phyloP scores from a whole-genome alignment of 2,888 invertebrate genomes.

The Mystacides longicornis region DNA sequence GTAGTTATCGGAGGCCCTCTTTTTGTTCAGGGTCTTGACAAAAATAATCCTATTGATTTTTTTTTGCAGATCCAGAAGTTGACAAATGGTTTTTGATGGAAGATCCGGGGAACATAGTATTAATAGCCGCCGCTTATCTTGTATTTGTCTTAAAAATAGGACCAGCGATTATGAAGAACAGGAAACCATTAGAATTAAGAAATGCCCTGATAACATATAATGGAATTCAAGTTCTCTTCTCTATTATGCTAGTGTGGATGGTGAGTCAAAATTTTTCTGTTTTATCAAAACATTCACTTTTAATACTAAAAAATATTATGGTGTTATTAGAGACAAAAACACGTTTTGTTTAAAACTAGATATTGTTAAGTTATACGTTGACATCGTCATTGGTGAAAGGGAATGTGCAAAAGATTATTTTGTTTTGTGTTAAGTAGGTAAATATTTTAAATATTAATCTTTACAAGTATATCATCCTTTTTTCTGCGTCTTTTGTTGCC shows the following conservation, averaged over 20 bases:
- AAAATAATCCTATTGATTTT: neutral
- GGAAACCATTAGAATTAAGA: constrained; percentile 62
- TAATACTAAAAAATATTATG: too few relatives aligned
- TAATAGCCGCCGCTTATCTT: constrained; percentile 58
- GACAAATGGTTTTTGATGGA: constrained; percentile 76
- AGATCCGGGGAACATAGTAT: constrained; percentile 59
- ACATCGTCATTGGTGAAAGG: too few relatives aligned
- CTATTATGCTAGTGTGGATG: constrained; percentile 69
- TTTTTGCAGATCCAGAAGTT: constrained; percentile 59
- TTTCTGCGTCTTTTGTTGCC: too few relatives aligned
- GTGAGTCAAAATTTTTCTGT: constrained; percentile 34
- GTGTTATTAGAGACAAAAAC: too few relatives aligned
- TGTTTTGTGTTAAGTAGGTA: neutral
- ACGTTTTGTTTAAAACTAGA: too few relatives aligned
- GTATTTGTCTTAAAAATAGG: constrained; percentile 64
- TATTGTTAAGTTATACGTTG: too few relatives aligned
- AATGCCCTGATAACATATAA: constrained; percentile 74
- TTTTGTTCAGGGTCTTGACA: too few relatives aligned
- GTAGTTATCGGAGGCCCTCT: too few relatives aligned
- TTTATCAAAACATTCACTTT: neutral
- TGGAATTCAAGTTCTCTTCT: constrained; percentile 78
- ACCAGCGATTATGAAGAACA: constrained; percentile 65
- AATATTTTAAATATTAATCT: neutral
- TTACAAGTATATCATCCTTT: too few relatives aligned
- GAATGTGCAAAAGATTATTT: neutral